Conservation (phyloP, 2,797 vertebrate species). For the Notoglanidium macrostoma region DNA sequence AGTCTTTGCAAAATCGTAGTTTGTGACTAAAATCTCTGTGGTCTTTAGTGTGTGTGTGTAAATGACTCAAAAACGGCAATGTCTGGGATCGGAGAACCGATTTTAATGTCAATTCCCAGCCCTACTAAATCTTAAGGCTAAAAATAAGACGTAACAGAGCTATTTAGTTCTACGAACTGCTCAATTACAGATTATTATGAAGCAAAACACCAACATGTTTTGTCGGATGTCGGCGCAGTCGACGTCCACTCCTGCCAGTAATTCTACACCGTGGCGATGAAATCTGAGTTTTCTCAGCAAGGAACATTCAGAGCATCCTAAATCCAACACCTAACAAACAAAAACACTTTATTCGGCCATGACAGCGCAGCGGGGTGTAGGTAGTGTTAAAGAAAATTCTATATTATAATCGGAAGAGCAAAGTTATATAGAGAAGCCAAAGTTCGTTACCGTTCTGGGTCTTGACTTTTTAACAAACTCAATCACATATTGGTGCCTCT, state of each 20-base stretch:
- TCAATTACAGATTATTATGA: not conserved
- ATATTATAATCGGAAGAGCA: not conserved
- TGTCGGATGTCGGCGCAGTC: slow-evolving; percentile 71
- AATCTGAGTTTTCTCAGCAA: slow-evolving; percentile 84
- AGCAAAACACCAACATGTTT: slow-evolving; percentile 74
- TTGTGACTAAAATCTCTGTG: too few relatives aligned
- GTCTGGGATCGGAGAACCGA: too few relatives aligned
- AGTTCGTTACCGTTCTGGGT: slow-evolving; percentile 80
- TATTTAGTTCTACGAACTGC: not conserved
- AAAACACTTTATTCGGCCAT: not conserved
- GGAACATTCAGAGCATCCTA: slow-evolving; percentile 84
- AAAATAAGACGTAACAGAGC: not conserved
- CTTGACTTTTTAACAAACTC: slow-evolving; percentile 80
- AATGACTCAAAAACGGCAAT: too few relatives aligned
- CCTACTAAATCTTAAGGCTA: too few relatives aligned
- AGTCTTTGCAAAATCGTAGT: too few relatives aligned
- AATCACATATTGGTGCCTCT: slow-evolving; percentile 85
- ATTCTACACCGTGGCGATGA: slow-evolving; percentile 76
- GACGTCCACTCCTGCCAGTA: slow-evolving; percentile 86
- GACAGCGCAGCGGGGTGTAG: too few relatives aligned
- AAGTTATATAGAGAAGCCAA: not conserved
- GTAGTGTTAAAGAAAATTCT: not conserved
- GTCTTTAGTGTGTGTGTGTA: too few relatives aligned
- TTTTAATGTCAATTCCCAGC: too few relatives aligned
- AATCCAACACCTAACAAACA: slow-evolving; percentile 81